Conservation (phyloP, 1,140 invertebrate species). For the Caerostris darwini region DNA sequence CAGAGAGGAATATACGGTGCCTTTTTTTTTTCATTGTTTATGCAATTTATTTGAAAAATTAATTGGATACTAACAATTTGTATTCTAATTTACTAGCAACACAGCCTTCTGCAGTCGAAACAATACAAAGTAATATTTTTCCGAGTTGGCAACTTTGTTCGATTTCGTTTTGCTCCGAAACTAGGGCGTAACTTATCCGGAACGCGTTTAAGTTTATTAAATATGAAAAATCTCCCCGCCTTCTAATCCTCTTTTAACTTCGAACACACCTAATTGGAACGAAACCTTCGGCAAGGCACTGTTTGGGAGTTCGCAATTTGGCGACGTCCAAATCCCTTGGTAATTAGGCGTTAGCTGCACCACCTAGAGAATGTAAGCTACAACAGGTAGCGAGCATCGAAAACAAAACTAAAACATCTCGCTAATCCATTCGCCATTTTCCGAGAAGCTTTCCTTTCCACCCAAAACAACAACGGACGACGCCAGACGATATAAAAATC, state of each 20-base stretch:
- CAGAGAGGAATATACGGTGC: no score
- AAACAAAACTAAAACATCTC: not conserved
- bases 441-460: not conserved
- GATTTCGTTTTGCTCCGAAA: not conserved
- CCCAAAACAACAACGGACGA: not conserved
- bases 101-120: no score
- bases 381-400: constrained; percentile 11
- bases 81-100: no score
- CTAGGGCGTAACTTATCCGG: not conserved
- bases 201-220: constrained; percentile 48
- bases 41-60: no score
- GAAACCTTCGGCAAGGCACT: not conserved
- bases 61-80: no score
- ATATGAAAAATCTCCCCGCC: constrained; percentile 20
- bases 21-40: no score
- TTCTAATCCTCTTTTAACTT: constrained; percentile 52
- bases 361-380: constrained; percentile 36
- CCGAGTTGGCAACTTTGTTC: not conserved
- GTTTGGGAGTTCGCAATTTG: not conserved
- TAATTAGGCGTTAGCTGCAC: constrained; percentile 45
- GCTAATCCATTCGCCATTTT: constrained; percentile 36
- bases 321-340: constrained; percentile 41
- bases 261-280: constrained; percentile 44
- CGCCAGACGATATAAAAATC: not conserved
- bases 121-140: no score